Evolutionary conservation across 2,797 vertebrate genomes (phyloP).

Genomic region (Paratrypauchen microcephalus): DNA sequence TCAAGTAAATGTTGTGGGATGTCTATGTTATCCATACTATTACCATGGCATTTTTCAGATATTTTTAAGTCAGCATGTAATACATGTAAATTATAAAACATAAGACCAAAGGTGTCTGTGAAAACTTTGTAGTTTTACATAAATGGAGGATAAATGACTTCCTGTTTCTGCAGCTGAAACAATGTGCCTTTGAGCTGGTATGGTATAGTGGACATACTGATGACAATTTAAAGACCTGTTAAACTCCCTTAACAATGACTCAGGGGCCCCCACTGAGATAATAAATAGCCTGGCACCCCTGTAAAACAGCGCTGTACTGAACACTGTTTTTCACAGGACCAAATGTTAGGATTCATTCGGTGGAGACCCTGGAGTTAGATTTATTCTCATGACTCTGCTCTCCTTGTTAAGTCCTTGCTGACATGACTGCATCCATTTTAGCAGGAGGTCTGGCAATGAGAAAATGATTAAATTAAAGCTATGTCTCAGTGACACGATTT

Average conservation of each 20-base stretch:
- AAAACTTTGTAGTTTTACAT: constrained; percentile 20
- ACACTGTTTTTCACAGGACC: constrained; percentile 16
- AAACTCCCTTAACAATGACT: constrained; percentile 51
- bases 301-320: constrained; percentile 38
- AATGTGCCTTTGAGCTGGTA: constrained; percentile 33
- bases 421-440: constrained; percentile 16
- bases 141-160: constrained; percentile 32
- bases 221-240: constrained; percentile 54
- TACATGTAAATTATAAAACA: not conserved
- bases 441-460: constrained; percentile 32
- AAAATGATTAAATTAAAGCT: constrained; percentile 70
- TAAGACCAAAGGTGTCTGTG: not conserved
- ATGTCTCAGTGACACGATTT: constrained; percentile 62
- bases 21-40: not conserved
- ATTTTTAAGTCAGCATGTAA: not conserved
- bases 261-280: constrained; percentile 50
- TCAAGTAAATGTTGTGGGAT: constrained; percentile 27
- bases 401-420: constrained; percentile 20
- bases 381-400: not conserved
- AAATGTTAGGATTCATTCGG: not conserved
- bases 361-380: not conserved
- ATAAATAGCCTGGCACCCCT: constrained; percentile 37
- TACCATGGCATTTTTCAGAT: not conserved
- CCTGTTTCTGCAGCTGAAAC: constrained; percentile 37
- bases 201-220: constrained; percentile 39